phyloP scores from a whole-genome alignment of 2,888 invertebrate species.

The Oxytorus armatus region DNA sequence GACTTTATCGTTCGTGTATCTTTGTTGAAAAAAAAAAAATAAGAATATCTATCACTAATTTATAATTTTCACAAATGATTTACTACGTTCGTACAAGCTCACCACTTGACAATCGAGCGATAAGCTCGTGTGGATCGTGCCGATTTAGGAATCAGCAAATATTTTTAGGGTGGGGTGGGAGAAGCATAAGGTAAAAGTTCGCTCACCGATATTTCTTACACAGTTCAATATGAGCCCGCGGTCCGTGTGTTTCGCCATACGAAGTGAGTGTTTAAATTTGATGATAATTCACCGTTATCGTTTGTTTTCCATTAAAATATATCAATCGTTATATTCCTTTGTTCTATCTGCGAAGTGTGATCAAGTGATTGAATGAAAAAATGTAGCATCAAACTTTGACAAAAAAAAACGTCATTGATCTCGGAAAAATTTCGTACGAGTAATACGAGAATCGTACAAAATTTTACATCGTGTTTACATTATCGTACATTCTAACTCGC shows the following conservation, averaged over 20 bases:
- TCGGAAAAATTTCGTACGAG: too few relatives aligned
- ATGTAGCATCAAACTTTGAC: too few relatives aligned
- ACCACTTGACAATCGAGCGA: not conserved
- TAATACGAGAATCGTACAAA: too few relatives aligned
- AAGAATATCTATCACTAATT: too few relatives aligned
- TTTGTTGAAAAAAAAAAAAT: not conserved
- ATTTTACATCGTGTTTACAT: too few relatives aligned
- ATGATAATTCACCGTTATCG: not conserved
- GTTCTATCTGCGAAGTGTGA: not conserved
- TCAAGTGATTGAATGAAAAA: not conserved
- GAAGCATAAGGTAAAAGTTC: slow-evolving; percentile 8
- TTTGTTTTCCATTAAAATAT: not conserved
- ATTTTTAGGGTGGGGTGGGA: slow-evolving; percentile 3
- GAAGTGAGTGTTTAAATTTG: slow-evolving; percentile 52
- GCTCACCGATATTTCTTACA: slow-evolving; percentile 16
- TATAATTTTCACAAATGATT: not conserved
- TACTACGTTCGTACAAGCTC: too few relatives aligned
- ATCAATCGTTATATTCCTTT: not conserved
- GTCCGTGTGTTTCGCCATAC: slow-evolving; percentile 55
- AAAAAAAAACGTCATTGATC: too few relatives aligned
- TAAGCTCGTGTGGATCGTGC: not conserved
- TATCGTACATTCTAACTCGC: too few relatives aligned
- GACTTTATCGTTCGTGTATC: too few relatives aligned
- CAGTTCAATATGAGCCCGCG: slow-evolving; percentile 64
- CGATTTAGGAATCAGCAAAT: not conserved